Conservation (phyloP, 2,797 vertebrate genomes). For the Sparidentex hasta region DNA sequence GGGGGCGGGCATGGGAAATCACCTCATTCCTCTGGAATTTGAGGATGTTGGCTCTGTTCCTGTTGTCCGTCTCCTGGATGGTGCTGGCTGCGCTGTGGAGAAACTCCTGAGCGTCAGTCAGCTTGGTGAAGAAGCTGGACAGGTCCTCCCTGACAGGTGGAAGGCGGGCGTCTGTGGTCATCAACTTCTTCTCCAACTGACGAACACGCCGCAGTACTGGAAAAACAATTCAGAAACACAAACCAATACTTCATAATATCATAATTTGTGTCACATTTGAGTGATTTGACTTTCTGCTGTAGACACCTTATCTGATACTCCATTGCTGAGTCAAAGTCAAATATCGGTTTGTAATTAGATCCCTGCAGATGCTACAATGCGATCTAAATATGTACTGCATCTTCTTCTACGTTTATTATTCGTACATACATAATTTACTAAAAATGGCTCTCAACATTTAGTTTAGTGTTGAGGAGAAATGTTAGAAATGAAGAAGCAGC, state of each 20-base stretch:
- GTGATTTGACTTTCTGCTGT: background rate
- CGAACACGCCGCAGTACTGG: slow-evolving; percentile 81
- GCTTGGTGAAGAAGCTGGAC: slow-evolving; percentile 82
- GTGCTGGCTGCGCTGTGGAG: slow-evolving; percentile 83
- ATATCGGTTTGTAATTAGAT: background rate
- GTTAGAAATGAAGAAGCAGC: no score
- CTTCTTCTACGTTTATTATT: background rate
- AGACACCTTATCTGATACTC: background rate
- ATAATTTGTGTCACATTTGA: background rate
- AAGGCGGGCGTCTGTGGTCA: slow-evolving; percentile 86
- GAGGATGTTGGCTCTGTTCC: slow-evolving; percentile 85
- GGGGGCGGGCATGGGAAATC: slow-evolving; percentile 44
- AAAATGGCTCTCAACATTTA: no score
- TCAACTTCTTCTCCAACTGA: slow-evolving; percentile 87
- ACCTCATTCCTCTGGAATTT: slow-evolving; percentile 90
- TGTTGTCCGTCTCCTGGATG: slow-evolving; percentile 82
- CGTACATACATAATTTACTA: no score
- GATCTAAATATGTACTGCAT: background rate
- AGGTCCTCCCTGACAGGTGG: slow-evolving; percentile 86
- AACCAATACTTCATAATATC: background rate
- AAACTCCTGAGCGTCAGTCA: slow-evolving; percentile 85
- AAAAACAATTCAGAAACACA: slow-evolving; percentile 14
- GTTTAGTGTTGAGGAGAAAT: no score
- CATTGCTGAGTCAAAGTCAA: background rate
- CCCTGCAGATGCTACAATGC: background rate